Evolutionary conservation across 2,797 vertebrate species (phyloP), one percentile per base, ranked within the genome.

Genomic region (Alca torda): DNA sequence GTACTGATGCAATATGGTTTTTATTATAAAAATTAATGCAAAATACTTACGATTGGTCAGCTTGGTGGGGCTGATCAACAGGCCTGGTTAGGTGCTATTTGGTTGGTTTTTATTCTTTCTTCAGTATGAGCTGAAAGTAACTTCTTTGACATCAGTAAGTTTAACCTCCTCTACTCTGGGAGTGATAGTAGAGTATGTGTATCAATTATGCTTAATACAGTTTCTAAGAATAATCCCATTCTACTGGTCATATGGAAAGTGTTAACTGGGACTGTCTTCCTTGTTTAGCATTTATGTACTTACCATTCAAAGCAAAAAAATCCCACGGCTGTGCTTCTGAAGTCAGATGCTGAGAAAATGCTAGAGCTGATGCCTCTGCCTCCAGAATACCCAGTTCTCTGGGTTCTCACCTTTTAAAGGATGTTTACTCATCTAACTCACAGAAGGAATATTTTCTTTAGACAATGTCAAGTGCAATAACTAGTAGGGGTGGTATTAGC

Each of bases 1-100:
- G 0, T 28, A 56, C 5, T 4, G 7, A 76, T 25, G 16, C 25
- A 81, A 46, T 74, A 25, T 0, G 0, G 0, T 8, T 61, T 83
- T 88, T 70, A 25, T 57, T 64, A 3, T 45, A 64, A 26, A 78
- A 78, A 11, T 73, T 63, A 76, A 64, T 48, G 46, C 11, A 41
- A 65, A 87, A 56, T 87, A 30, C 30, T 23, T 91, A 11, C 0
- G 4, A 21, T 31, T 54, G 13, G 7, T 70, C 59, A 46, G 10
- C 20, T 76, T n/a, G 17, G 23, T 53, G 35, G 28, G 8, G 7
- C 24, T 14, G 5, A 5, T 65, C 46, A 61, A 14, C 39, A 70
- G 26, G 21, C 33, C 48, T 82, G 10, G 5, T 83, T 75, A 43
- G 43, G 9, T 16, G 11, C 6, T 63, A 56, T 67, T 92, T 76